Percentiles rank a stretch among this genome's conserved stretches.
These are phyloP conservation scores for Brassicogethes aeneus DNA, from an alignment of 2,888 invertebrate species.

Conservation along the genomic window DNA sequence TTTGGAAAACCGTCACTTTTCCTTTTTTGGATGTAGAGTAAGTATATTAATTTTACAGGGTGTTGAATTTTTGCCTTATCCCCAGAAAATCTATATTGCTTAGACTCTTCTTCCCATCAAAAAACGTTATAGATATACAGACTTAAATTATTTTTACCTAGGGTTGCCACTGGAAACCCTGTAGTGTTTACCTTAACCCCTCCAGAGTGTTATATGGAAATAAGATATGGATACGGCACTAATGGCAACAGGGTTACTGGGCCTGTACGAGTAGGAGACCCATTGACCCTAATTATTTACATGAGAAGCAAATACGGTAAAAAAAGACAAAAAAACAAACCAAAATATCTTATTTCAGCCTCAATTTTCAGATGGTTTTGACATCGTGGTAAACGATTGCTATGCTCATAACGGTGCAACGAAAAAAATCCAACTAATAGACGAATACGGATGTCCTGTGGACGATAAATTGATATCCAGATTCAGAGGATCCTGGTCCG, in stretches of 20 bases:
- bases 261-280: constrained; percentile 87
- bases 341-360: constrained; percentile 5
- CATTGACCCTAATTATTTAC: constrained; percentile 83
- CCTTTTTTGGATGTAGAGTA: constrained; percentile 91
- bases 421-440: constrained; percentile 84
- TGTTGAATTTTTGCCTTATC: no score
- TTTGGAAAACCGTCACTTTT: constrained; percentile 94
- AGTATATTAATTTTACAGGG: constrained; percentile 42
- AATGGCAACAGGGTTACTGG: constrained; percentile 77
- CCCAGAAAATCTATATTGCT: no score
- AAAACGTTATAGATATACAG: no score
- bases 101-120: no score
- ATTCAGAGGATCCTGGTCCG: constrained; percentile 89
- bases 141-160: no score
- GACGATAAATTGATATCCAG: constrained; percentile 88
- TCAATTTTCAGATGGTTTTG: constrained; percentile 72
- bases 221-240: constrained; percentile 83
- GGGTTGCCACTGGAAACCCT: constrained; percentile 90
- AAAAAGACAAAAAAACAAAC: no score
- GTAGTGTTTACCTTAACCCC: constrained; percentile 88
- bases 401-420: constrained; percentile 90
- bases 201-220: constrained; percentile 94
- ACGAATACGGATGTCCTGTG: constrained; percentile 87
- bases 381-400: constrained; percentile 90
- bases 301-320: constrained; percentile 92